Evolutionary conservation across 2,797 vertebrate species (phyloP).

Genomic region (Pseudocheirus occidentalis): DNA sequence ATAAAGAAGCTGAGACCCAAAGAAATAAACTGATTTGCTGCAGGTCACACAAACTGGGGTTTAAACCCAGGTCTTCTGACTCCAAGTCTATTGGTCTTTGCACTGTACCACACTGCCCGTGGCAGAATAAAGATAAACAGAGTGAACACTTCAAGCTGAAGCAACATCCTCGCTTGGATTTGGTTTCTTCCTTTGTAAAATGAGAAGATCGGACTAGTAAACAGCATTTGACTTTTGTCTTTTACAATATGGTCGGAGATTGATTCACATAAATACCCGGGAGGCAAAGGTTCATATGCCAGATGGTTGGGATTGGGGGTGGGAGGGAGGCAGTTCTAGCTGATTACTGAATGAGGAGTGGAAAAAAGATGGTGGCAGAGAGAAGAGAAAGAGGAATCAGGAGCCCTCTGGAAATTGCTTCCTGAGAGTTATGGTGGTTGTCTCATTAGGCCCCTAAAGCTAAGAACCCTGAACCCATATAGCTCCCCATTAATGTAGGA

Average conservation of each 20-base stretch:
- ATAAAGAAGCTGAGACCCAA: background rate
- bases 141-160: background rate
- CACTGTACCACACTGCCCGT: background rate
- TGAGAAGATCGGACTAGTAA: background rate
- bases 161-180: background rate
- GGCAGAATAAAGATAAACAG: background rate
- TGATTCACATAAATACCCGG: background rate
- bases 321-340: background rate
- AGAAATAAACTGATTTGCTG: background rate
- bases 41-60: background rate
- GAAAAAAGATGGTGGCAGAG: background rate
- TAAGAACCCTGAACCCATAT: background rate
- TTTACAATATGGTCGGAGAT: background rate
- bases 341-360: background rate
- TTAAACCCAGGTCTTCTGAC: background rate
- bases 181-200: conserved; percentile 9
- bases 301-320: background rate
- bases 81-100: background rate
- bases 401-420: background rate
- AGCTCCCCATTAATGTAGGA: background rate
- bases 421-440: background rate
- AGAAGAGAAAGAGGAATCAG: background rate
- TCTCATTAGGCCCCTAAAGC: background rate
- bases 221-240: background rate
- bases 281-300: background rate